Conservation (phyloP, 35 echinoderm and acorn worm genomes). For the Ophioderma brevispina region DNA sequence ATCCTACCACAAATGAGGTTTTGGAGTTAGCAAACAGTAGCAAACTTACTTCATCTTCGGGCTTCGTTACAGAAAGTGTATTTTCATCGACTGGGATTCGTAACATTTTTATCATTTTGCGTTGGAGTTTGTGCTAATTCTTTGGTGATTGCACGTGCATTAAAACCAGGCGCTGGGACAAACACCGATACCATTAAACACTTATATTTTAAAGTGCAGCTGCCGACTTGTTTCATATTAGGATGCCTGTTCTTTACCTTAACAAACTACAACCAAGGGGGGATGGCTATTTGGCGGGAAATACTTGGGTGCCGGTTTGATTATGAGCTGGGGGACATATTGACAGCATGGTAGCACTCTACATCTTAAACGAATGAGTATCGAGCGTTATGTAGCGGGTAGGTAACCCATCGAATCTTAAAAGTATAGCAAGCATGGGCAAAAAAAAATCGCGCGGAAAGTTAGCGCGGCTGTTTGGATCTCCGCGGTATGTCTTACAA, state of each 20-base stretch:
- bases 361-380: constrained; percentile 76
- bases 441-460: constrained; percentile 57
- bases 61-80: background rate
- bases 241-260: constrained; percentile 71
- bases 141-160: constrained; percentile 63
- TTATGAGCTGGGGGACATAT: constrained; percentile 67
- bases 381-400: constrained; percentile 79
- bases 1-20: background rate
- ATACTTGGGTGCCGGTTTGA: constrained; percentile 73
- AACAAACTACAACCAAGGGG: constrained; percentile 55
- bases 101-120: constrained; percentile 60
- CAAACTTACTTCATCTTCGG: background rate
- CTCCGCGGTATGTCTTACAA: constrained; percentile 28
- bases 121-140: constrained; percentile 71
- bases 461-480: constrained; percentile 65
- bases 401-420: constrained; percentile 78
- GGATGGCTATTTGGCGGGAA: constrained; percentile 80
- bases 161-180: constrained; percentile 45
- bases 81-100: constrained; percentile 46
- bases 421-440: constrained; percentile 53
- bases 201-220: constrained; percentile 79
- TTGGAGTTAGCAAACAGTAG: background rate
- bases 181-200: constrained; percentile 72
- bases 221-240: constrained; percentile 70
- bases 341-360: constrained; percentile 80